Percentiles rank a stretch among this genome's conserved stretches.
These are phyloP conservation scores for Achlya flavicornis DNA, from an alignment of 2,888 invertebrate species.

Conservation along the genomic window DNA sequence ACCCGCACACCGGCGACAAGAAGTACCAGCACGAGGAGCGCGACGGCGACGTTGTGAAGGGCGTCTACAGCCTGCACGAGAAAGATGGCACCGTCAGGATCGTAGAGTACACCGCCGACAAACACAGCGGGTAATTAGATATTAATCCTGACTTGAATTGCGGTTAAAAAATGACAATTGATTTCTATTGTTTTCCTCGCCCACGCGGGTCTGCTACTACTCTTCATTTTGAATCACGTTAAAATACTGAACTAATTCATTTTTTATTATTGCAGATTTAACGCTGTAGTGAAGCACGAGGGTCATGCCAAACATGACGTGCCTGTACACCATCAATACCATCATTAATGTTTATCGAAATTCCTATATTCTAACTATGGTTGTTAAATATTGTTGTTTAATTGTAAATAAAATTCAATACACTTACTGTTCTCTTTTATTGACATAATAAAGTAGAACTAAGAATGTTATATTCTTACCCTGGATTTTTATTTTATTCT, in stretches of 20 bases:
- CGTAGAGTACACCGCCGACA: slow-evolving; percentile 75
- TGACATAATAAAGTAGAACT: too few relatives aligned
- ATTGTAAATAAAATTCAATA: background rate
- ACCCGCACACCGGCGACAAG: slow-evolving; percentile 47
- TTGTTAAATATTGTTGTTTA: background rate
- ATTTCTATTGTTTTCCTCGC: too few relatives aligned
- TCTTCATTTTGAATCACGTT: too few relatives aligned
- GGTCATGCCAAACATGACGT: slow-evolving; percentile 42
- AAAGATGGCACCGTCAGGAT: slow-evolving; percentile 75
- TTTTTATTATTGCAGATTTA: slow-evolving; percentile 19
- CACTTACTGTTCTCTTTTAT: too few relatives aligned
- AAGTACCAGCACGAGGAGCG: slow-evolving; percentile 66
- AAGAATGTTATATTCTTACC: too few relatives aligned
- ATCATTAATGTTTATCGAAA: background rate
- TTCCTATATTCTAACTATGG: background rate
- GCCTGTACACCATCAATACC: slow-evolving; percentile 30
- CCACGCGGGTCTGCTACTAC: too few relatives aligned
- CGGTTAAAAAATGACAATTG: too few relatives aligned
- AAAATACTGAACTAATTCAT: too few relatives aligned
- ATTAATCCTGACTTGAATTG: background rate
- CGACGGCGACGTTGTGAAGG: slow-evolving; percentile 57
- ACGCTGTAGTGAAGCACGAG: slow-evolving; percentile 23
- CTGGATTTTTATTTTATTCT: too few relatives aligned
- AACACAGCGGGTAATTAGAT: slow-evolving; percentile 51
- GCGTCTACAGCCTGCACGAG: slow-evolving; percentile 77